phyloP scores from a whole-genome alignment of 2,888 invertebrate species.

The Philhelius pedissequus region DNA sequence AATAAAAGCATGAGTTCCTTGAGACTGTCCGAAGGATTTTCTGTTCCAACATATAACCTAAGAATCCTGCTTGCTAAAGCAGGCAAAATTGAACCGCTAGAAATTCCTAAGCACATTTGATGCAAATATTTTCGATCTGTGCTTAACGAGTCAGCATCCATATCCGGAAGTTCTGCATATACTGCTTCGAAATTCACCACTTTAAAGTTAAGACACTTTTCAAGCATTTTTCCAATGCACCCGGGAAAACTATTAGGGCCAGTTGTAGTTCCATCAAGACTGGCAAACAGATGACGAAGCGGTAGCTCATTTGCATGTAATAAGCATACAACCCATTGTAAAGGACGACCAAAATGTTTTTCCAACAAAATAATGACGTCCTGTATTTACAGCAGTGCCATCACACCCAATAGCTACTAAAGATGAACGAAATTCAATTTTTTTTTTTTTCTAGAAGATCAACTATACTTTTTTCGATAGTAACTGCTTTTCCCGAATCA shows the following conservation, averaged over 20 bases:
- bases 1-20: no score
- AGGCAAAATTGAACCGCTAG: not conserved
- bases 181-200: conserved; percentile 14
- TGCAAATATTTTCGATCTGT: conserved; percentile 46
- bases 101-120: conserved; percentile 37
- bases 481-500: conserved; percentile 4
- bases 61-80: conserved; percentile 26
- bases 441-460: no score
- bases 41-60: conserved; percentile 30
- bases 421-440: not conserved
- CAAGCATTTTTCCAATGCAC: conserved; percentile 23
- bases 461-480: not conserved
- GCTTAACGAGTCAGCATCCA: conserved; percentile 34
- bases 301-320: no score
- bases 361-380: no score
- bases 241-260: conserved; percentile 18
- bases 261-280: not conserved
- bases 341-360: no score
- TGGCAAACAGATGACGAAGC: not conserved
- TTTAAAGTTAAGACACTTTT: conserved; percentile 30
- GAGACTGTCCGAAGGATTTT: conserved; percentile 28
- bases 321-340: no score
- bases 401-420: no score
- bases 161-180: conserved; percentile 19
- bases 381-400: conserved; percentile 2